Conservation (phyloP, 2,797 vertebrate species). For the Eulemur rubriventer region DNA sequence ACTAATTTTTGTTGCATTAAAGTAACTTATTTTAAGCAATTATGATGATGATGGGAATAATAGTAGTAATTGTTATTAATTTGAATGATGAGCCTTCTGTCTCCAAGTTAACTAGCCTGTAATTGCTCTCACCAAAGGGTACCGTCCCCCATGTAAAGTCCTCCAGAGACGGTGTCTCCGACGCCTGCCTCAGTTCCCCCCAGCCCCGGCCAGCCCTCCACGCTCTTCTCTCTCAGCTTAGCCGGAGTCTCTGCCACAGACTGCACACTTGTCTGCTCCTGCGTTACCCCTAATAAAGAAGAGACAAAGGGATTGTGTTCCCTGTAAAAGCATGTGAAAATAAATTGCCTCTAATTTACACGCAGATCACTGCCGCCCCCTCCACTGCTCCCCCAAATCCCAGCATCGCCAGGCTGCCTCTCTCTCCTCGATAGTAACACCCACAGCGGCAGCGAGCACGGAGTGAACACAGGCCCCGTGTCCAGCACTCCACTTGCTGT, state of each 20-base stretch:
- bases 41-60: background rate
- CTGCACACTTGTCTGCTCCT: background rate
- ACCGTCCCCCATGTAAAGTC: background rate
- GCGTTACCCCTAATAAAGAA: background rate
- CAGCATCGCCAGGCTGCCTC: background rate
- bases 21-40: background rate
- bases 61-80: background rate
- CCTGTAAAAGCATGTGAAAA: background rate
- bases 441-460: background rate
- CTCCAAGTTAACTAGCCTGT: background rate
- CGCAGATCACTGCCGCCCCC: rapidly evolving
- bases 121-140: background rate
- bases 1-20: background rate
- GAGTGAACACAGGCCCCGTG: no score
- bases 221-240: background rate
- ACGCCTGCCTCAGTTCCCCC: background rate
- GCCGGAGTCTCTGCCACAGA: background rate
- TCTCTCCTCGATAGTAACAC: background rate
- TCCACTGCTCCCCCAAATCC: background rate
- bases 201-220: background rate
- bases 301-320: background rate
- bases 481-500: background rate
- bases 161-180: background rate
- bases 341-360: background rate
- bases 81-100: background rate